A percentile compares a stretch with the other conserved stretches of the same genome.
Evolutionary conservation across 1,140 invertebrate genomes (phyloP).

Genomic region (Marisa cornuarietis): DNA sequence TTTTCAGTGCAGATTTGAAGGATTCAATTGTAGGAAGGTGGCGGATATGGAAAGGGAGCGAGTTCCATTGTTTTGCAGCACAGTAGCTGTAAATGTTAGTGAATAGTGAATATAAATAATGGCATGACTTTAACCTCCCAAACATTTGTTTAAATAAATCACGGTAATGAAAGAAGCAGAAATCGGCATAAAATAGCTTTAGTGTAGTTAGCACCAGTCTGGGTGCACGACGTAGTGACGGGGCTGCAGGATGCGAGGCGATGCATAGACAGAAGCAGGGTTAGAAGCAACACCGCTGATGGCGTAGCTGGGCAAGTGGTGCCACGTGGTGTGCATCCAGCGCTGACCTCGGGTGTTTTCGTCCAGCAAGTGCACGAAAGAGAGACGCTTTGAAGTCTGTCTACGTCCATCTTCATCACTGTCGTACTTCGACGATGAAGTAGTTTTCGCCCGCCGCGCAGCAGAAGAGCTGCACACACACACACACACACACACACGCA

Average conservation of each 20-base stretch:
- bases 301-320: slow-evolving; percentile 51
- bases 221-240: slow-evolving; percentile 58
- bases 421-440: too few relatives aligned
- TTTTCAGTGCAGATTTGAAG: too few relatives aligned
- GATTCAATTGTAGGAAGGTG: too few relatives aligned
- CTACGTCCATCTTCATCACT: neutral
- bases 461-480: neutral
- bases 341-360: slow-evolving; percentile 46
- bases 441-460: neutral
- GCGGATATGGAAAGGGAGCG: too few relatives aligned
- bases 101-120: too few relatives aligned
- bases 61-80: too few relatives aligned
- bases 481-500: slow-evolving; percentile 4
- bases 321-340: slow-evolving; percentile 60
- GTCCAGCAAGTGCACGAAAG: slow-evolving; percentile 47
- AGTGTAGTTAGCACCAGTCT: slow-evolving; percentile 39
- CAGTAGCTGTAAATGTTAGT: too few relatives aligned
- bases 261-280: slow-evolving; percentile 50
- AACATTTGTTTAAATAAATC: too few relatives aligned
- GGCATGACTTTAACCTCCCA: too few relatives aligned
- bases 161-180: too few relatives aligned
- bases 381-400: slow-evolving; percentile 26
- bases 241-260: slow-evolving; percentile 43
- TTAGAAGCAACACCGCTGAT: slow-evolving; percentile 46
- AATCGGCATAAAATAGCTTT: too few relatives aligned